phyloP scores from a whole-genome alignment of 2,888 invertebrate genomes.

The Frankliniella intonsa region DNA sequence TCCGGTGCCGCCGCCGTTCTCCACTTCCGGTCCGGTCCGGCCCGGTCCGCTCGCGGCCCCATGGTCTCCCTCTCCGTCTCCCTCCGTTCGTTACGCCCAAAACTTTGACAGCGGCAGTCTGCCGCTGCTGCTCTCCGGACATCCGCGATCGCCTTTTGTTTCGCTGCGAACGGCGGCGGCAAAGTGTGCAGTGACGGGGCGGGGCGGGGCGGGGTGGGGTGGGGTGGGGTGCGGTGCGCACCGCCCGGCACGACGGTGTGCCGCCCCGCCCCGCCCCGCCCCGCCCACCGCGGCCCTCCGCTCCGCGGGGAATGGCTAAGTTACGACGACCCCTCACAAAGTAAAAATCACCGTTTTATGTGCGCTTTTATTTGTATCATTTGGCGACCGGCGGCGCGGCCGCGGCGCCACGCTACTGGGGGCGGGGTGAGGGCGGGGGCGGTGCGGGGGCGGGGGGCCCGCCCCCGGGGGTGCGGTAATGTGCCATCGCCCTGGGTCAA shows the following conservation, averaged over 20 bases:
- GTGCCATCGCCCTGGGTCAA: slow-evolving; percentile 18
- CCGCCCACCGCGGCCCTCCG: neutral
- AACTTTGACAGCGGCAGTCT: neutral
- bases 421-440: neutral
- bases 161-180: no score
- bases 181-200: neutral
- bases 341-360: slow-evolving; percentile 25
- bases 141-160: no score
- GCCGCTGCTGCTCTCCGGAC: no score
- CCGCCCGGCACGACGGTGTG: neutral
- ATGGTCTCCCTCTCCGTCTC: neutral
- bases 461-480: neutral
- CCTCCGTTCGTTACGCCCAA: no score
- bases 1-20: neutral
- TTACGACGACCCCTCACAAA: slow-evolving; percentile 24
- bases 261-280: no score
- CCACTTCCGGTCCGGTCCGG: neutral
- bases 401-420: neutral
- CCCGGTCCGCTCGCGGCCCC: neutral
- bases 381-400: slow-evolving; percentile 5
- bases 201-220: neutral
- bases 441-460: neutral
- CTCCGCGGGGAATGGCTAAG: slow-evolving; percentile 12
- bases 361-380: slow-evolving; percentile 23
- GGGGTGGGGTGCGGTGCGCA: neutral